A percentile compares a stretch with the other conserved stretches of the same genome.
phyloP scores from a whole-genome alignment of 2,113 vertebrate genomes.

The Solea solea region DNA sequence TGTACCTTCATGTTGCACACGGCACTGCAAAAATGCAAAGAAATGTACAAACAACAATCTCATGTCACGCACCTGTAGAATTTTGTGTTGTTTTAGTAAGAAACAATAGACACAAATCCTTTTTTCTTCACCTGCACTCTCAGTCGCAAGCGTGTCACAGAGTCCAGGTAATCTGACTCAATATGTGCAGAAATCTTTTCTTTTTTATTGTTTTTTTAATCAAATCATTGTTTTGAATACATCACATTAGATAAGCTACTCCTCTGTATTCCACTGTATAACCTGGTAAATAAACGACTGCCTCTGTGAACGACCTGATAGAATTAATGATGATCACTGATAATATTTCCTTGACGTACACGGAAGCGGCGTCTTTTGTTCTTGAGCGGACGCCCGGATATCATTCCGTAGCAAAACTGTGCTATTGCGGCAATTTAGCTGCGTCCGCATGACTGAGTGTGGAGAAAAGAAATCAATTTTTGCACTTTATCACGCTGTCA shows the following conservation, averaged over 20 bases:
- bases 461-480: slow-evolving; percentile 22
- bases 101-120: too few relatives aligned
- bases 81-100: too few relatives aligned
- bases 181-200: not conserved
- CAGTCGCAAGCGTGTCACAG: not conserved
- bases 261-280: too few relatives aligned
- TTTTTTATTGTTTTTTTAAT: not conserved
- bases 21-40: not conserved
- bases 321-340: not conserved
- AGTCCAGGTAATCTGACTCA: not conserved
- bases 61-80: too few relatives aligned
- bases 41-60: too few relatives aligned
- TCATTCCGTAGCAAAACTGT: slow-evolving; percentile 16
- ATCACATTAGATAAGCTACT: not conserved
- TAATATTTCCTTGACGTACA: not conserved
- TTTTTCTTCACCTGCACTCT: not conserved
- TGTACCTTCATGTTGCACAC: slow-evolving; percentile 1
- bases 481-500: slow-evolving; percentile 49
- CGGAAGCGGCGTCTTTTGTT: rapidly evolving
- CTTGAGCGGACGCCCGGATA: not conserved
- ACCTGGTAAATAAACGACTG: too few relatives aligned
- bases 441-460: slow-evolving; percentile 8
- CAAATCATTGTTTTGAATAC: not conserved
- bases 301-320: too few relatives aligned
- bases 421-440: slow-evolving; percentile 12